Evolutionary conservation across 1,140 invertebrate genomes (phyloP), one percentile per base, ranked within the genome.

Genomic region (Zelostemma sp.): DNA sequence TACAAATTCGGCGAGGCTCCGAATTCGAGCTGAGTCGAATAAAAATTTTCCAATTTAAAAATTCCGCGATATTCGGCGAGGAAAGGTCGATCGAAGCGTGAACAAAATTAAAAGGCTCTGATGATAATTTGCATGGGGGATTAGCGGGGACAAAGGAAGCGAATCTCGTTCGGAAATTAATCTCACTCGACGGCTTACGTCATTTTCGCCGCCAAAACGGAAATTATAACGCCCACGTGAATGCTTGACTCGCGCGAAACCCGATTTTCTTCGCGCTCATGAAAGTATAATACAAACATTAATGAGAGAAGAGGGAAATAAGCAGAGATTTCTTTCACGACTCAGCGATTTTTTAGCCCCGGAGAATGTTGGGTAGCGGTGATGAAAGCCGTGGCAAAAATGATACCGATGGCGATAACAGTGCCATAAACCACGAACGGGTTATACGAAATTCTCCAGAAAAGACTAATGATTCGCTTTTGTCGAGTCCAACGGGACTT

Each of bases 181-280:
- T 50, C 48, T 50, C 48, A 17, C 48, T 33, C 6, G 48, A 35
- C 48, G 12, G 48, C 28, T 21, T 16, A 50, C 48, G 19, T 50
- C 28, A 50, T 50, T 50, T 50, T 50, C 28, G 48, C 8, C 15
- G 18, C 33, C n/a, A 50, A 50, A 35, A 50, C 48, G 48, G 48
- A 50, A 50, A 50, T 50, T 33, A 50, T 50, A 35, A 50, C 18
- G 15, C 12, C 28, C 48, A n/a, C 48, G 19, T 11, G 31, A 35
- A 12, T 11, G 19, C 31, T 50, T 35, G 48, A 17, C n/a, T n/a
- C n/a, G 19, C 12, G 35, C 14, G 35, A 41, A 21, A 21, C 1
- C 50, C 1, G 33, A 40, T 53, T 40, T 53, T 53, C 50, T 53
- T 53, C 35, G 5, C 35, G 5, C 40, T 43, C 40, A 17, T 43